A percentile compares a stretch with the other conserved stretches of the same genome.
Conservation (phyloP, 2,888 invertebrate genomes). For the Bursaphelenchus okinawaensis region DNA sequence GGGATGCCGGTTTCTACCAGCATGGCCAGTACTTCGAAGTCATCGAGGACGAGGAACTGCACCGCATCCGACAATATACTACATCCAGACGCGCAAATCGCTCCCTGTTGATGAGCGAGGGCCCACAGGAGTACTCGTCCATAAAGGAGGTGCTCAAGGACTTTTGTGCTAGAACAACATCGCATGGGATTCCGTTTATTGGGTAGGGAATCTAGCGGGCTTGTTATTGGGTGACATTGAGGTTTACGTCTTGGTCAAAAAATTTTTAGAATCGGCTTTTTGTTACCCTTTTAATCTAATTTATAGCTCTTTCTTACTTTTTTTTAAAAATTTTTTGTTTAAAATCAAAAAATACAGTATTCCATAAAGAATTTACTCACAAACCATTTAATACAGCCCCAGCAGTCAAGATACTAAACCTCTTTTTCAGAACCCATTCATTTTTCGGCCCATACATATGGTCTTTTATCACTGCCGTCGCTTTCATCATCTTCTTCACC, state of each 20-base stretch:
- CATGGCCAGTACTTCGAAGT: not conserved
- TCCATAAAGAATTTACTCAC: not conserved
- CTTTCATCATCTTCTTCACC: constrained; percentile 39
- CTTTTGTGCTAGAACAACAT: constrained; percentile 55
- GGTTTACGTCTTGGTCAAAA: too few species aligned
- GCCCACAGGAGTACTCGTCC: constrained; percentile 26
- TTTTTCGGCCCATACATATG: constrained; percentile 51
- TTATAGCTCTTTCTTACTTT: too few species aligned
- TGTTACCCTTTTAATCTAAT: too few species aligned
- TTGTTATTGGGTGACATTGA: too few species aligned
- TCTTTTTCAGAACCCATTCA: constrained; percentile 41
- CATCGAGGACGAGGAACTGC: not conserved
- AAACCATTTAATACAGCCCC: not conserved
- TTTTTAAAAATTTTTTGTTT: too few species aligned
- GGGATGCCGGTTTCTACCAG: not conserved
- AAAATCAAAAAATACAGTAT: not conserved
- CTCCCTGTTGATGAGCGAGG: not conserved
- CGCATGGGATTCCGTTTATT: constrained; percentile 52
- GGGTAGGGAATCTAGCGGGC: too few species aligned
- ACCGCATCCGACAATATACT: not conserved
- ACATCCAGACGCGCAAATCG: constrained; percentile 3
- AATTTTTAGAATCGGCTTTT: too few species aligned
- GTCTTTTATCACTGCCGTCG: constrained; percentile 39
- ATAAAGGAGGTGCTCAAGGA: constrained; percentile 40
- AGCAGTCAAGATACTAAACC: not conserved